These are phyloP conservation scores for Dasyprocta punctata DNA, from an alignment of 2,113 vertebrate species.

Conservation along the genomic window DNA sequence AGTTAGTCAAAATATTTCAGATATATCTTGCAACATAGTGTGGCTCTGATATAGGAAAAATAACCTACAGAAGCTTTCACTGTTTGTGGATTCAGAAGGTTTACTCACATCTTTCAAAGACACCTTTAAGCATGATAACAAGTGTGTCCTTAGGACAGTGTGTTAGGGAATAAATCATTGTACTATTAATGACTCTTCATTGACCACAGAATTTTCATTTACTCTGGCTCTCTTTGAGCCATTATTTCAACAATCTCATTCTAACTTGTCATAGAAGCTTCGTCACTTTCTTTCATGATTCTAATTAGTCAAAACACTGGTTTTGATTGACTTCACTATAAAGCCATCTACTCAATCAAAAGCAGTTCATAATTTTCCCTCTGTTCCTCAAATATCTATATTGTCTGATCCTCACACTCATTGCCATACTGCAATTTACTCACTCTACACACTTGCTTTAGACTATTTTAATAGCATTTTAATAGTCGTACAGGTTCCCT, in stretches of 20 bases:
- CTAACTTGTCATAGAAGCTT: not conserved
- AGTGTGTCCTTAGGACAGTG: not conserved
- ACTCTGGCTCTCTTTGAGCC: not conserved
- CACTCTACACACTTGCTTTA: not conserved
- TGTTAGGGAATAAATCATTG: not conserved
- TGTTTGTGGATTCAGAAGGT: not conserved
- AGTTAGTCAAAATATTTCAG: not conserved
- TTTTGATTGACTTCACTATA: not conserved
- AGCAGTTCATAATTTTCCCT: not conserved
- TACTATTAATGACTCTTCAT: not conserved
- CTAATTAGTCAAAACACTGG: not conserved
- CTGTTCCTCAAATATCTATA: not conserved
- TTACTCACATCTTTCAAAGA: not conserved
- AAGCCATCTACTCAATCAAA: not conserved
- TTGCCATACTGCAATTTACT: not conserved
- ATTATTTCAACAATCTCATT: not conserved
- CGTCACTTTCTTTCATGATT: not conserved
- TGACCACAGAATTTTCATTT: not conserved
- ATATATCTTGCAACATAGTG: not conserved
- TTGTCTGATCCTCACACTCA: accelerated
- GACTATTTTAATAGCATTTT: not conserved
- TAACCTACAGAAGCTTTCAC: not conserved
- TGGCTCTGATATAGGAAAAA: not conserved
- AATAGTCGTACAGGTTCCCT: not conserved
- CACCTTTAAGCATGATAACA: not conserved